Percentiles rank a stretch among this genome's conserved stretches.
These are phyloP conservation scores for Harpalus rufipes DNA, from an alignment of 2,888 invertebrate species.

Conservation along the genomic window DNA sequence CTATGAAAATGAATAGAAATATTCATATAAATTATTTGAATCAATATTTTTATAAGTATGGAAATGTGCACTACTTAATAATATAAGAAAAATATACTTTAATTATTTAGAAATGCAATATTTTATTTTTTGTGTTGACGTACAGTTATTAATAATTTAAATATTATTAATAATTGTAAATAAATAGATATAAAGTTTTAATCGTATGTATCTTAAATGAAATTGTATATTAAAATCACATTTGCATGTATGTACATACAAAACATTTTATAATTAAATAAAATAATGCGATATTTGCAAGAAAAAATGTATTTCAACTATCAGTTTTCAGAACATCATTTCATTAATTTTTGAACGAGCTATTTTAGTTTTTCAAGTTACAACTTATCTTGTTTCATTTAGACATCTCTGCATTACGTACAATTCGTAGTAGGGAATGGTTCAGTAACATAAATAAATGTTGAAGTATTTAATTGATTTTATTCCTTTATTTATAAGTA, in stretches of 20 bases:
- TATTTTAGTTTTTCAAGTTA: no score
- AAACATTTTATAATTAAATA: slow-evolving; percentile 34
- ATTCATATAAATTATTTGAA: neutral
- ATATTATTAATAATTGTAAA: slow-evolving; percentile 25
- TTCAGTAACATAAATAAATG: no score
- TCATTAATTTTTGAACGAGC: no score
- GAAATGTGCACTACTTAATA: neutral
- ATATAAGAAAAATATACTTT: neutral
- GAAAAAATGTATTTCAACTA: neutral
- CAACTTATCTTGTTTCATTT: no score
- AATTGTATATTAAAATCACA: slow-evolving; percentile 25
- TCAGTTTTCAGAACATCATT: no score
- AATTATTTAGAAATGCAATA: neutral
- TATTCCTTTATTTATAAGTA: no score
- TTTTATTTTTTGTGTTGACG: neutral
- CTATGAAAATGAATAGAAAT: slow-evolving; percentile 21
- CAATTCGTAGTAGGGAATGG: no score
- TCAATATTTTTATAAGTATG: neutral
- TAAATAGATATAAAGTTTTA: neutral
- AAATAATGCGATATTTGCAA: slow-evolving; percentile 15
- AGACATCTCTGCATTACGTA: no score
- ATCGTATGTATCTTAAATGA: slow-evolving; percentile 14
- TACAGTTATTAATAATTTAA: slow-evolving; percentile 17
- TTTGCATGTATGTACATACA: slow-evolving; percentile 41
- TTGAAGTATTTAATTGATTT: no score